phyloP scores from a whole-genome alignment of 2,797 vertebrate species.

The Phalloptychus januarius region DNA sequence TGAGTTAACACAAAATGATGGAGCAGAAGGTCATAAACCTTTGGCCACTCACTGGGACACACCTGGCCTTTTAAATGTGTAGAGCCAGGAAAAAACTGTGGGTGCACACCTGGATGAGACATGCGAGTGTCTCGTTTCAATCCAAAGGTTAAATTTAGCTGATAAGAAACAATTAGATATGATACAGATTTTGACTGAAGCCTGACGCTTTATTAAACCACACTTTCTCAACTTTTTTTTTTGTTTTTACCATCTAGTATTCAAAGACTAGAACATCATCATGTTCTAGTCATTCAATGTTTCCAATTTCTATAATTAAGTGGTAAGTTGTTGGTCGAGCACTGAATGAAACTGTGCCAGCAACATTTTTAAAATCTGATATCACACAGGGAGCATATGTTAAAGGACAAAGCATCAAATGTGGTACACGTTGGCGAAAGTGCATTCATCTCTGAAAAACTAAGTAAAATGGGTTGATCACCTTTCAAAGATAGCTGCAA shows the following conservation, averaged over 20 bases:
- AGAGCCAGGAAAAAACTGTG: slow-evolving; percentile 8
- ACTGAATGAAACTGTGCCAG: not conserved
- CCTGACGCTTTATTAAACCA: not conserved
- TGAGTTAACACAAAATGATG: slow-evolving; percentile 52
- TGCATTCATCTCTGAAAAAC: not conserved
- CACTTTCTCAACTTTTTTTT: not conserved
- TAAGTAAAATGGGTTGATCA: not conserved
- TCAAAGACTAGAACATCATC: too few relatives aligned
- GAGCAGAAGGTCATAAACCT: slow-evolving; percentile 63
- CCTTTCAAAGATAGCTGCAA: not conserved
- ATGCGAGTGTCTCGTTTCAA: not conserved
- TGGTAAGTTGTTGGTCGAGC: too few relatives aligned
- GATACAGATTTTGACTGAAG: not conserved
- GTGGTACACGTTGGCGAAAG: not conserved
- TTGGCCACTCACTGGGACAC: slow-evolving; percentile 51
- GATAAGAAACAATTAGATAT: not conserved
- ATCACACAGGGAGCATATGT: not conserved
- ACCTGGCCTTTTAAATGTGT: slow-evolving; percentile 44
- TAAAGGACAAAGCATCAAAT: not conserved
- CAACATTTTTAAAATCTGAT: not conserved
- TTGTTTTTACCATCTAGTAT: too few relatives aligned
- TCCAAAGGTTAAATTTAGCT: not conserved
- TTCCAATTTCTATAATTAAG: not conserved
- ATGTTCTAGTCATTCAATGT: not conserved
- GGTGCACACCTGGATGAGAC: slow-evolving; percentile 53